Conservation (phyloP, 2,113 vertebrate genomes). For the Petrocephalus zakoni region DNA sequence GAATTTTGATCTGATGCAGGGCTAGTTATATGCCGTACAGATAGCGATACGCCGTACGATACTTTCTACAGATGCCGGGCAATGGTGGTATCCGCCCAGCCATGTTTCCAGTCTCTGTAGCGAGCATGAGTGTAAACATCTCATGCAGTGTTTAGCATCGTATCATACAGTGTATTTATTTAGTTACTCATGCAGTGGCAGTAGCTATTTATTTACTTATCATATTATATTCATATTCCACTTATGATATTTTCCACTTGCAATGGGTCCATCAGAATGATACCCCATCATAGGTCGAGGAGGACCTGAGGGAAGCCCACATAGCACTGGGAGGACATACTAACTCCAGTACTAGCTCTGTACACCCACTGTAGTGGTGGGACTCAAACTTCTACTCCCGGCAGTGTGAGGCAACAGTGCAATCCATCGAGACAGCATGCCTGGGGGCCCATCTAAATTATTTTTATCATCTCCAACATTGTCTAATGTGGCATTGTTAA, state of each 20-base stretch:
- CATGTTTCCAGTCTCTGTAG: background rate
- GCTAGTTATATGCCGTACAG: background rate
- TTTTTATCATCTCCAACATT: background rate
- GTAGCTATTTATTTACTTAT: background rate
- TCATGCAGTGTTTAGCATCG: background rate
- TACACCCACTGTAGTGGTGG: background rate
- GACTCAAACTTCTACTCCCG: background rate
- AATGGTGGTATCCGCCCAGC: background rate
- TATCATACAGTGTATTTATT: background rate
- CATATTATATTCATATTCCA: background rate
- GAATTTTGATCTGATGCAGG: background rate
- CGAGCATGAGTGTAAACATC: background rate
- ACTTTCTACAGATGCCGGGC: background rate
- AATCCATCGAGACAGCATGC: background rate
- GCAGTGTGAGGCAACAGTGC: background rate
- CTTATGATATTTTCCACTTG: background rate
- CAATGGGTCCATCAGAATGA: background rate
- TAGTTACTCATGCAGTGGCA: background rate
- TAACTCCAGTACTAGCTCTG: background rate
- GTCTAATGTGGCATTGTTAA: background rate
- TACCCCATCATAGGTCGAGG: background rate
- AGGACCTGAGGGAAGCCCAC: background rate
- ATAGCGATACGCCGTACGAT: background rate
- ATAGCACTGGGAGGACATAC: background rate
- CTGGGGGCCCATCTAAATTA: background rate